Base-by-base conservation (phyloP, 2,113 vertebrate genomes). In the Montifringilla adamsi region DNA sequence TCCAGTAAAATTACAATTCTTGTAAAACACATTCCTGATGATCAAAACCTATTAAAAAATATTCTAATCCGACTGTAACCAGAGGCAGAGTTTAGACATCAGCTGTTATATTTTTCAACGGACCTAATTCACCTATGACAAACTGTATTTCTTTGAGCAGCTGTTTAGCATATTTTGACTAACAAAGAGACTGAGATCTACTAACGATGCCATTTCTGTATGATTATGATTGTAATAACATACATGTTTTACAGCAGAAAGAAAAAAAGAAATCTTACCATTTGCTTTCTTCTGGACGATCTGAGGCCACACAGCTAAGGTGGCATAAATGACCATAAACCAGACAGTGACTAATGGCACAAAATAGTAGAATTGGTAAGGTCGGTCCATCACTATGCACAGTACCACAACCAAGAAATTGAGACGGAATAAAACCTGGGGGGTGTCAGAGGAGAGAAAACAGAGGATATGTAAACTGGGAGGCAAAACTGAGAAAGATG, bases 321-420 rank as follows among this genome's bases (percentile, higher is more conserved):
- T 98, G 88, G 92, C 96, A 91, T 99, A 99, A 97, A 99, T 99
- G 76, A 99, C 91, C 84, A 98, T 98, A 94, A 99, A 99, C 99
- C 99, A 99, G 94, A 99, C 99, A 41, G 99, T 99, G 87, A 99
- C 99, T 89, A 99, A 94, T 9, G 99, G 99, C 79, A 99, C 99
- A 89, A 99, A 99, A 95, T 99, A 99, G 95, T 99, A 99, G 98
- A 99, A 99, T 91, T 99, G 99, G 96, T 99, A 99, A 15, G 99
- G 98, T 64, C 99, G 97, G 94, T 99, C 98, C 99, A 99, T 99
- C 64, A 99, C 99, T 85, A 99, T 96, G 88, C 99, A 99, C 85
- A 99, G 97, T 35, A 99, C 98, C 87, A 99, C 96, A 15, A 99
- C 99, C 93, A 99, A 96, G 98, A 99, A 99, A 97, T 99, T 99